phyloP scores from a whole-genome alignment of 2,113 vertebrate genomes.

The Athene noctua region DNA sequence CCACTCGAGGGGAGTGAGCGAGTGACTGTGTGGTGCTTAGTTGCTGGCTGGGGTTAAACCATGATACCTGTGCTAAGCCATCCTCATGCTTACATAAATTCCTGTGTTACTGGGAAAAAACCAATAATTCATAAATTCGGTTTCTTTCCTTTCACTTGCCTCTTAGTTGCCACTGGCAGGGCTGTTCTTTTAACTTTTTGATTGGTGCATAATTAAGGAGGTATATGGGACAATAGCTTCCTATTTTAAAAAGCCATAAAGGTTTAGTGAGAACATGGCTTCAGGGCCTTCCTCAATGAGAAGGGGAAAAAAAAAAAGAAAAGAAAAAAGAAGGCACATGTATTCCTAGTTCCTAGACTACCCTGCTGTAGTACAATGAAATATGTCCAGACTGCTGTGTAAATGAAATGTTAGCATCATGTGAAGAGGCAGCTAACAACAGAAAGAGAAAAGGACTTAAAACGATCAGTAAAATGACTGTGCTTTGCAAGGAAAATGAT shows the following conservation, averaged over 20 bases:
- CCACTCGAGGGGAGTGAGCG: too few relatives aligned
- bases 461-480: conserved; percentile 26
- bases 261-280: conserved; percentile 69
- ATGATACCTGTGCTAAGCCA: background rate
- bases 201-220: conserved; percentile 69
- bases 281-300: conserved; percentile 45
- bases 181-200: background rate
- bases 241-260: conserved; percentile 61
- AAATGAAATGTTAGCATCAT: conserved; percentile 44
- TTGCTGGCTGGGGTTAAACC: too few relatives aligned
- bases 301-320: background rate
- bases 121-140: background rate
- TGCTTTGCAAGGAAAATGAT: conserved; percentile 53
- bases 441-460: conserved; percentile 18
- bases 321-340: background rate
- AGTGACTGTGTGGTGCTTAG: too few relatives aligned
- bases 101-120: background rate
- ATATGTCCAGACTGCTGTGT: conserved; percentile 24
- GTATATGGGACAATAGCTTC: conserved; percentile 59
- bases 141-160: background rate
- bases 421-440: conserved; percentile 28
- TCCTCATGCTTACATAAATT: background rate
- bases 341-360: conserved; percentile 11
- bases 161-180: background rate
- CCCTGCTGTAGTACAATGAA: conserved; percentile 47